Conservation (phyloP, 2,888 invertebrate species). For the Diabrotica balteata region DNA sequence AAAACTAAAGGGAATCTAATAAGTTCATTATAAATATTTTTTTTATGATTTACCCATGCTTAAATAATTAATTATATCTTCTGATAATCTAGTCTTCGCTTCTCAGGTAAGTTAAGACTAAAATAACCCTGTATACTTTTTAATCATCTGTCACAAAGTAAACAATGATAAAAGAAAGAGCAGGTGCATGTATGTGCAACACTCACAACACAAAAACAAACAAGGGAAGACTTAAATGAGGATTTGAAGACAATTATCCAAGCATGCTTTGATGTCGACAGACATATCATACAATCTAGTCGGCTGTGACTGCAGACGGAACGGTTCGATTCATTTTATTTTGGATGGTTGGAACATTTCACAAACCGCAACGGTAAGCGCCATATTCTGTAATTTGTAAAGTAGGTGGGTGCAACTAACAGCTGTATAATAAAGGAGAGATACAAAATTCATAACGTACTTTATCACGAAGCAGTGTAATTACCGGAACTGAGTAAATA, state of each 20-base stretch:
- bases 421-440: constrained; percentile 15
- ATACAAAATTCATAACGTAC: constrained; percentile 30
- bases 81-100: no score
- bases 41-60: no score
- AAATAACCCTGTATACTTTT: not conserved
- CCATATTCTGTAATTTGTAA: constrained; percentile 1
- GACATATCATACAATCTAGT: constrained; percentile 36
- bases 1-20: no score
- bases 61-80: no score
- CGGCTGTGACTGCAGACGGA: constrained; percentile 30
- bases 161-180: constrained; percentile 21
- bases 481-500: no score
- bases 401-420: no score
- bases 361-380: constrained; percentile 19
- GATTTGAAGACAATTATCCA: constrained; percentile 35
- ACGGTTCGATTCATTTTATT: constrained; percentile 37
- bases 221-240: constrained; percentile 25
- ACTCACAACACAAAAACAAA: constrained; percentile 27
- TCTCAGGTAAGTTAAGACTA: no score
- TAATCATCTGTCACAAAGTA: constrained; percentile 18
- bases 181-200: constrained; percentile 29
- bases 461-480: constrained; percentile 8
- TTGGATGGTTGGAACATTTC: constrained; percentile 28
- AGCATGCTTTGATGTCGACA: constrained; percentile 39
- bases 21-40: no score